phyloP scores from a whole-genome alignment of 2,113 vertebrate genomes.

The Toxotes jaculatrix region DNA sequence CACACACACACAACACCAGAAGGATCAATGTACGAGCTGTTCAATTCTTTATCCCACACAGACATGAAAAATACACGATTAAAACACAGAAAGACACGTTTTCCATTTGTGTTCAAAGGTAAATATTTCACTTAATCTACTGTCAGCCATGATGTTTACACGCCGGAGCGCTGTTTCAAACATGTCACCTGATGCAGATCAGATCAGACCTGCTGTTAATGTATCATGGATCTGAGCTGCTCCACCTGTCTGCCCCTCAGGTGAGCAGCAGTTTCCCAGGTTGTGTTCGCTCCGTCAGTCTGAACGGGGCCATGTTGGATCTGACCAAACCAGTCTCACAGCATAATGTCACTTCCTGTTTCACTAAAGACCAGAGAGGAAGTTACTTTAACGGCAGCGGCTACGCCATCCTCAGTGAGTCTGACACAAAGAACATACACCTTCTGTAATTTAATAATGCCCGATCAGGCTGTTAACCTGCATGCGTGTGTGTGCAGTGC shows the following conservation, averaged over 20 bases:
- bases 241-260: conserved; percentile 74
- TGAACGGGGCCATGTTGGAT: conserved; percentile 86
- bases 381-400: conserved; percentile 93
- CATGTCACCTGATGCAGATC: background rate
- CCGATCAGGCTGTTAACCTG: background rate
- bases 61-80: background rate
- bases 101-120: background rate
- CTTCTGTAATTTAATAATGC: background rate
- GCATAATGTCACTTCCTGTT: conserved; percentile 87
- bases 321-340: conserved; percentile 74
- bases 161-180: background rate
- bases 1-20: conserved; percentile 79
- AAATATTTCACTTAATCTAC: too few species aligned
- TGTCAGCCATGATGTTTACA: background rate
- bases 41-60: background rate
- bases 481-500: conserved; percentile 79
- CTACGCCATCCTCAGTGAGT: conserved; percentile 89
- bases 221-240: background rate
- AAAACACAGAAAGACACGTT: background rate
- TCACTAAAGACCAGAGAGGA: conserved; percentile 86
- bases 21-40: conserved; percentile 52
- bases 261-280: conserved; percentile 90
- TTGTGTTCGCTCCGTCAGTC: conserved; percentile 85
- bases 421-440: accelerated
- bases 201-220: too few species aligned